Percentiles rank a stretch among this genome's conserved stretches.
Conservation (phyloP, 35 echinoderm and acorn worm genomes). For the Heliocidaris erythrogramma region DNA sequence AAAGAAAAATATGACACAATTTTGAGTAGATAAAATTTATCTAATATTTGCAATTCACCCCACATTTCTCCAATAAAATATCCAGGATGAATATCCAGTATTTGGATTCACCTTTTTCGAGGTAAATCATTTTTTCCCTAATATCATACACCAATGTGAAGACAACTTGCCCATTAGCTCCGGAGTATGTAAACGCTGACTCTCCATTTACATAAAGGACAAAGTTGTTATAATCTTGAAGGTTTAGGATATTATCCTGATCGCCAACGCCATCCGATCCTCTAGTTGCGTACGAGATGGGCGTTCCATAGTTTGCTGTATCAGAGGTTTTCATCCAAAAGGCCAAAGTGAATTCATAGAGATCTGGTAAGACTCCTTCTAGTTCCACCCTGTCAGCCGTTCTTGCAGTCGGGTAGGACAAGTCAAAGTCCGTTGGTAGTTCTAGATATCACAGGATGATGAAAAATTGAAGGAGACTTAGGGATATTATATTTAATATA, state of each 20-base stretch:
- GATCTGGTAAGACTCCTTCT: conserved; percentile 48
- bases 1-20: too few relatives aligned
- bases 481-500: too few relatives aligned
- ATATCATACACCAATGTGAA: too few relatives aligned
- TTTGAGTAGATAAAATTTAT: too few relatives aligned
- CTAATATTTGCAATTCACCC: too few relatives aligned
- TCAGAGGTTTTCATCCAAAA: conserved; percentile 82
- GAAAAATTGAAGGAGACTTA: too few relatives aligned
- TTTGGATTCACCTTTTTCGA: too few relatives aligned
- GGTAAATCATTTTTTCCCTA: too few relatives aligned
- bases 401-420: conserved; percentile 53
- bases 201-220: conserved; percentile 69
- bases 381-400: conserved; percentile 46
- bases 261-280: neutral
- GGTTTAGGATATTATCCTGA: conserved; percentile 61
- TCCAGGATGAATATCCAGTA: too few relatives aligned
- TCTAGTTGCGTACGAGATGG: conserved; percentile 64
- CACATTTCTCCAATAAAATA: too few relatives aligned
- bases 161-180: conserved; percentile 55
- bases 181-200: conserved; percentile 53
- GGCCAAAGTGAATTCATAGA: conserved; percentile 70
- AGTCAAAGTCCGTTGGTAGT: conserved; percentile 55
- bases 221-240: conserved; percentile 78
- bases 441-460: conserved; percentile 22
- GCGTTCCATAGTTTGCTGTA: conserved; percentile 53